Evolutionary conservation across 2,888 invertebrate species (phyloP), one percentile per base, ranked within the genome.

Genomic region (Eupithecia dodoneata): DNA sequence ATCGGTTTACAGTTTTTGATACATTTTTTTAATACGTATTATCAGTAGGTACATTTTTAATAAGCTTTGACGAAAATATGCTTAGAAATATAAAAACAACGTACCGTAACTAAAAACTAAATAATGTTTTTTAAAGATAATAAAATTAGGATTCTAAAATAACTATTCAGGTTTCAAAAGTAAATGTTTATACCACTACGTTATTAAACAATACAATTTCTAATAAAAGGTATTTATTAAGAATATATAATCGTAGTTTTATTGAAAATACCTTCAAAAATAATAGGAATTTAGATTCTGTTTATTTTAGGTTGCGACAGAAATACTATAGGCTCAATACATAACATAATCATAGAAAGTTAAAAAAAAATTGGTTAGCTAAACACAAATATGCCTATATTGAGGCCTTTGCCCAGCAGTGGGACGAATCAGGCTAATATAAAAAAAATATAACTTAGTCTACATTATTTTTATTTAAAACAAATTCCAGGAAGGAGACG

Each of bases 151-250:
- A 59, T 9, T 59, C 2, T 18, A 72, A 65, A 72, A 76, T 67
- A 75, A 78, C 72, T 74, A 76, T 75, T 82, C 81, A 79, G 80
- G 71, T 76, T 73, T 76, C 70, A 67, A 52, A 76, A 75, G 81
- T 80, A 79, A 76, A 83, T 83, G 84, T 83, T 84, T 83, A 83
- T 80, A 80, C 80, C 80, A 83, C 82, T 77, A 80, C 79, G 78
- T 81, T 83, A 81, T 73, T 70, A 88, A 86, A 85, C 85, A 88
- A 88, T 87, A 88, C 83, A 85, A 89, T 88, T 82, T 86, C 90
- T 86, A 93, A 93, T 92, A 92, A 89, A 94, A 92, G 90, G 90
- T 93, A 94, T 94, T 94, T 93, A 94, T 94, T 92, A 92, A 92
- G 88, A 87, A 77, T 80, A 30, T 30, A 30, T 30, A 59, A 10